A percentile compares a stretch with the other conserved stretches of the same genome.
Evolutionary conservation across 2,888 invertebrate species (phyloP).

Genomic region (Auanema sp.): DNA sequence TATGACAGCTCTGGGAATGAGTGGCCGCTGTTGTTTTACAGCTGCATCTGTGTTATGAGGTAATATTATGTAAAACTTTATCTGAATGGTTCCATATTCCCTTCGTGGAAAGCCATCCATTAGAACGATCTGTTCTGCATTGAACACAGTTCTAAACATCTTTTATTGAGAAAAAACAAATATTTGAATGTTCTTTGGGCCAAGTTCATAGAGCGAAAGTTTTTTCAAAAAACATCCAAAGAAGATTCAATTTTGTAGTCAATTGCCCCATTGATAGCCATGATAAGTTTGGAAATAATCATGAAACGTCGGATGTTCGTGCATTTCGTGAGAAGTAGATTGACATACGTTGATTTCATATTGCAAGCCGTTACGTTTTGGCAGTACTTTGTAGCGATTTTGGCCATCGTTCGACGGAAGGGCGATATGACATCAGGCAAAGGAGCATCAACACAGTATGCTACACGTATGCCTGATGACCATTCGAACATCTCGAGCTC

Average conservation of each 20-base stretch:
- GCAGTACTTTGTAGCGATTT: conserved; percentile 56
- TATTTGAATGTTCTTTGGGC: too few species aligned
- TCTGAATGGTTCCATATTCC: conserved; percentile 48
- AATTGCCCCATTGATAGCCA: background rate
- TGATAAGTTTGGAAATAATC: background rate
- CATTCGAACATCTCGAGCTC: conserved; percentile 59
- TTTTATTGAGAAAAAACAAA: conserved; percentile 3
- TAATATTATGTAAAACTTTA: conserved; percentile 54
- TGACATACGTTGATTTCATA: conserved; percentile 47
- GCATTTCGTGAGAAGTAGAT: background rate
- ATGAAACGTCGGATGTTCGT: background rate
- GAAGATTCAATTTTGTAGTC: conserved; percentile 5
- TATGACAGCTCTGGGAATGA: conserved; percentile 46
- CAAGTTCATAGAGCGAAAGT: too few species aligned
- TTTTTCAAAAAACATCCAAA: conserved; percentile 5
- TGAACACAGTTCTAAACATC: conserved; percentile 45
- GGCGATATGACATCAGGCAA: conserved; percentile 52
- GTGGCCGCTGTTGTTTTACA: conserved; percentile 41
- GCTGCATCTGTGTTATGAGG: conserved; percentile 45
- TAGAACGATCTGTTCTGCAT: conserved; percentile 53
- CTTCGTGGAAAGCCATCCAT: conserved; percentile 58
- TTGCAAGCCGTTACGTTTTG: conserved; percentile 56
- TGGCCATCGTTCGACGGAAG: conserved; percentile 51
- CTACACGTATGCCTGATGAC: conserved; percentile 51
- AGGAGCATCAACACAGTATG: conserved; percentile 54